A percentile compares a stretch with the other conserved stretches of the same genome.
Conservation (phyloP, 92 coral and sea anemone genomes). For the Desmophyllum pertusum region DNA sequence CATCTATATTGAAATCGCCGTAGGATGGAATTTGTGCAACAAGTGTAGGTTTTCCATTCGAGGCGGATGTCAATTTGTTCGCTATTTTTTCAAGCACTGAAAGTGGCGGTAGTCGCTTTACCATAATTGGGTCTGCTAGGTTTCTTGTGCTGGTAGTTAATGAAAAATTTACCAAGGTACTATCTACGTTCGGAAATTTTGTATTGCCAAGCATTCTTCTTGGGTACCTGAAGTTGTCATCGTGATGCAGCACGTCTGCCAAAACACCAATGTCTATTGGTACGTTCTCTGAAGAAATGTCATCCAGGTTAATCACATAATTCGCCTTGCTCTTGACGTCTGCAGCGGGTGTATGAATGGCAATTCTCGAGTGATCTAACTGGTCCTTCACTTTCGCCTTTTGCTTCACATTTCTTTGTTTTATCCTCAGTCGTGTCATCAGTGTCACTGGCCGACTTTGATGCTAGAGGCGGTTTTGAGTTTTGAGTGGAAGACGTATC, state of each 20-base stretch:
- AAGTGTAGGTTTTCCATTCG: background rate
- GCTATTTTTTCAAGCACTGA: constrained; percentile 1
- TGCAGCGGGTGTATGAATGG: too few relatives aligned
- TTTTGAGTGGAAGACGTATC: too few relatives aligned
- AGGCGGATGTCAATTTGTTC: background rate
- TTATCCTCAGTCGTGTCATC: too few relatives aligned
- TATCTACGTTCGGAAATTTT: constrained; percentile 28
- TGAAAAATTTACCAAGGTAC: background rate
- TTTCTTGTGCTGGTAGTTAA: too few relatives aligned
- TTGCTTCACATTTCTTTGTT: background rate
- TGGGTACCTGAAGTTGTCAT: constrained; percentile 37
- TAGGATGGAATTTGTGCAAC: constrained; percentile 3
- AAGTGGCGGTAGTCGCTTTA: constrained; percentile 16
- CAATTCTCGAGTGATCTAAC: too few relatives aligned
- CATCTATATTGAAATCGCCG: constrained; percentile 32
- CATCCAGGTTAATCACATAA: background rate
- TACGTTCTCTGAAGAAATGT: background rate
- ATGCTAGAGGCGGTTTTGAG: background rate
- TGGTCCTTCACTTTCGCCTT: too few relatives aligned
- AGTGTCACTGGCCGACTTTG: too few relatives aligned
- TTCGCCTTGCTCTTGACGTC: background rate
- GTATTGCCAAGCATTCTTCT: constrained; percentile 15
- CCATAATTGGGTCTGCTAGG: constrained; percentile 15
- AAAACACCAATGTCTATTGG: background rate
- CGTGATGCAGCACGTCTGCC: background rate